These are phyloP conservation scores for Sapajus apella DNA, from an alignment of 2,113 vertebrate species.

Conservation along the genomic window DNA sequence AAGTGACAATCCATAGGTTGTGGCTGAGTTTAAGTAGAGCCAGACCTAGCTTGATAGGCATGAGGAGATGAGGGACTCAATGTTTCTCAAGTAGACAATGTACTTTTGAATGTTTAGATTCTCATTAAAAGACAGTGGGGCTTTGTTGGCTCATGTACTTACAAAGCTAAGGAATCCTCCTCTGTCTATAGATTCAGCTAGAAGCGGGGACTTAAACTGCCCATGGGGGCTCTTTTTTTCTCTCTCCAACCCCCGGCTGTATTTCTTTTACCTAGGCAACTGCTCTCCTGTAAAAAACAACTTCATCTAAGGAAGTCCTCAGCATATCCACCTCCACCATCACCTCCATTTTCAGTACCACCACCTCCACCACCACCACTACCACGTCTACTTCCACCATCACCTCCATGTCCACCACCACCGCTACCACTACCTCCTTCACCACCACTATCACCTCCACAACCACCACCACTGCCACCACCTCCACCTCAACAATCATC, in stretches of 20 bases:
- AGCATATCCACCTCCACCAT: not conserved
- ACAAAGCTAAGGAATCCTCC: not conserved
- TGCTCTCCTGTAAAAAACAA: not conserved
- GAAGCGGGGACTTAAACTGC: not conserved
- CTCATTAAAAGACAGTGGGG: not conserved
- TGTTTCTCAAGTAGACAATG: not conserved
- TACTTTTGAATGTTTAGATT: not conserved
- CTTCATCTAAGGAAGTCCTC: not conserved
- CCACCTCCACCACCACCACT: too few species aligned
- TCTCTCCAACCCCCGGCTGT: rapidly evolving
- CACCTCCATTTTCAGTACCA: rapidly evolving
- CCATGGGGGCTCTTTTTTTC: too few species aligned
- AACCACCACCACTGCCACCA: too few species aligned
- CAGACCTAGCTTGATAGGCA: not conserved
- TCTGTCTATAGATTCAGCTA: rapidly evolving
- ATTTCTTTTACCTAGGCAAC: not conserved
- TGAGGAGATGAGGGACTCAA: not conserved
- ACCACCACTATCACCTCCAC: too few species aligned
- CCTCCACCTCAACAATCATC: too few species aligned
- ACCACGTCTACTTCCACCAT: not conserved
- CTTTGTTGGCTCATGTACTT: not conserved
- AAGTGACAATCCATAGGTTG: rapidly evolving
- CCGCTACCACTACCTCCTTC: not conserved
- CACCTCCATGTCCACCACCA: too few species aligned
- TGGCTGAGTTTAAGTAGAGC: not conserved